Conservation (phyloP, 2,113 vertebrate genomes). For the Myiozetetes cayanensis region DNA sequence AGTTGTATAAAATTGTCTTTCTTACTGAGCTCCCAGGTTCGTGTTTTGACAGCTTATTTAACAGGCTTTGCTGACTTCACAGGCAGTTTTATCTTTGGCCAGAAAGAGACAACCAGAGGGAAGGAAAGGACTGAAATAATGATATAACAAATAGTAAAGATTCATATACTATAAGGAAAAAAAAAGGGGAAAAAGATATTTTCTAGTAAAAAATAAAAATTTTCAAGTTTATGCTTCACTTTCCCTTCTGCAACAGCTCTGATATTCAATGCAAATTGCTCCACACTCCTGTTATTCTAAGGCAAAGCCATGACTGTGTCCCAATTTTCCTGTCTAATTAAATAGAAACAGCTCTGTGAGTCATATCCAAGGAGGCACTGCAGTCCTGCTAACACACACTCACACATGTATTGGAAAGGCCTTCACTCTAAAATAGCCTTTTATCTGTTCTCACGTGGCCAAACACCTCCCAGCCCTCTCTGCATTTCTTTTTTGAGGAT, state of each 20-base stretch:
- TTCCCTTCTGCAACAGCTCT: not conserved
- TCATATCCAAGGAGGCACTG: not conserved
- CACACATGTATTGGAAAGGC: not conserved
- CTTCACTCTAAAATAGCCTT: not conserved
- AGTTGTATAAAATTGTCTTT: not conserved
- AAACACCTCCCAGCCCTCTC: not conserved
- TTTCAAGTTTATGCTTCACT: not conserved
- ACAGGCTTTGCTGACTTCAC: slow-evolving; percentile 27
- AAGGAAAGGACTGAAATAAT: not conserved
- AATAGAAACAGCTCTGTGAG: slow-evolving; percentile 11
- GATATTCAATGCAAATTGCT: not conserved
- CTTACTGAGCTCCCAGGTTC: slow-evolving; percentile 16
- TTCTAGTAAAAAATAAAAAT: not conserved
- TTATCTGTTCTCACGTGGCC: not conserved
- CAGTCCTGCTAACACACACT: not conserved
- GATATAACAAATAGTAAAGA: not conserved
- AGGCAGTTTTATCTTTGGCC: not conserved
- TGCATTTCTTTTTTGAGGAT: not conserved
- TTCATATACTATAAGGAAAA: not conserved
- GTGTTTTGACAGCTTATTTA: slow-evolving; percentile 44
- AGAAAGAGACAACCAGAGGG: not conserved
- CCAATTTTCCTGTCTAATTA: slow-evolving; percentile 47
- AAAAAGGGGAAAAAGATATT: not conserved
- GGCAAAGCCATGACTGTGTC: not conserved
- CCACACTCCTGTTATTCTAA: not conserved